Percentiles rank a stretch among this genome's conserved stretches.
These are phyloP conservation scores for Pseudomyrmex pallidus DNA, from an alignment of 1,140 invertebrate genomes.

Conservation along the genomic window DNA sequence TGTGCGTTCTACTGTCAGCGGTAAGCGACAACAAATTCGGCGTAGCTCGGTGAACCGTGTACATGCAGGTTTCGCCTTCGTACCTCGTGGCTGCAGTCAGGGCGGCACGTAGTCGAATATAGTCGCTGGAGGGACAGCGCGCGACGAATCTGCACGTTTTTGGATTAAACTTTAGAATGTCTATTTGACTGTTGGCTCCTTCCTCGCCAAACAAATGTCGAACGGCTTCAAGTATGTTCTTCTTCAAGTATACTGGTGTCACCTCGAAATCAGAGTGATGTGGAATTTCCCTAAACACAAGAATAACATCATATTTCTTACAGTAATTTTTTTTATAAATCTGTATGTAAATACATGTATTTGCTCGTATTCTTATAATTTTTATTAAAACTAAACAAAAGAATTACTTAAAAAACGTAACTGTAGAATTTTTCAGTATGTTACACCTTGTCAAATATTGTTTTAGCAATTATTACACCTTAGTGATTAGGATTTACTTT, in stretches of 20 bases:
- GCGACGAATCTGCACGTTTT: conserved; percentile 84
- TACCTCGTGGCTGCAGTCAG: conserved; percentile 86
- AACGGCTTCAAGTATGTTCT: conserved; percentile 86
- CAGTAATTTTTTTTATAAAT: background rate
- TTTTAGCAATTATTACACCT: too few relatives aligned
- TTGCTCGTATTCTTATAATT: too few relatives aligned
- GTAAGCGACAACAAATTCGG: conserved; percentile 81
- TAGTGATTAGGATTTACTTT: too few relatives aligned
- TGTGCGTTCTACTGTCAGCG: conserved; percentile 79
- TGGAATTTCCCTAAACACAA: conserved; percentile 85
- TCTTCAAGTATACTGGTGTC: conserved; percentile 85
- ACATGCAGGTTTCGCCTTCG: conserved; percentile 85
- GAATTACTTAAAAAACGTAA: too few relatives aligned
- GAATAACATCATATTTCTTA: conserved; percentile 20
- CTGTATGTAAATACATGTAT: too few relatives aligned
- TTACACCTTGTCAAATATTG: too few relatives aligned
- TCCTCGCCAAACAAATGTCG: conserved; percentile 87
- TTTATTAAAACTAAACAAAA: too few relatives aligned
- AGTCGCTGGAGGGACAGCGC: conserved; percentile 85
- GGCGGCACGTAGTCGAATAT: conserved; percentile 86
- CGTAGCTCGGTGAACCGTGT: conserved; percentile 86
- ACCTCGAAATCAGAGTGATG: conserved; percentile 78
- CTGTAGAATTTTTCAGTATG: too few relatives aligned
- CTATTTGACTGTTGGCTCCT: conserved; percentile 85
- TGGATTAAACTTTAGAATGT: conserved; percentile 87